phyloP scores from a whole-genome alignment of 2,888 invertebrate genomes.

The Leptogaster cylindrica region DNA sequence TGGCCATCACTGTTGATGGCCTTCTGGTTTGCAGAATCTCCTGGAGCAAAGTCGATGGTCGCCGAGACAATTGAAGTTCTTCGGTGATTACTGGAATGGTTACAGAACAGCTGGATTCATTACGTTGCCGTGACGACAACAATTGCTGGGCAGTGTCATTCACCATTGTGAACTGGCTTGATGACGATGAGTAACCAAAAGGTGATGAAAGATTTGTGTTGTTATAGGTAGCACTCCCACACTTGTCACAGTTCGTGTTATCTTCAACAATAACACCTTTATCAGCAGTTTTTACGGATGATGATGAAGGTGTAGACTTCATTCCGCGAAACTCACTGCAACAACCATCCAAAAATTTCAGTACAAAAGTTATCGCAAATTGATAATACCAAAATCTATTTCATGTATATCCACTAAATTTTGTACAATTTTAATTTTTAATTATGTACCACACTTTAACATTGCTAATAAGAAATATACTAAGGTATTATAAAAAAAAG shows the following conservation, averaged over 20 bases:
- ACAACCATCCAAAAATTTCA: too few relatives aligned
- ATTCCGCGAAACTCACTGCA: too few relatives aligned
- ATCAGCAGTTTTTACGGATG: constrained; percentile 39
- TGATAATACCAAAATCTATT: not conserved
- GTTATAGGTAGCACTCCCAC: constrained; percentile 15
- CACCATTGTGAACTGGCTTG: constrained; percentile 21
- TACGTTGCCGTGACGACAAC: constrained; percentile 46
- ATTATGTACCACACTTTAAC: too few relatives aligned
- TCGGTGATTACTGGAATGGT: constrained; percentile 49
- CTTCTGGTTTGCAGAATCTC: constrained; percentile 63
- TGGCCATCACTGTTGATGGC: constrained; percentile 70
- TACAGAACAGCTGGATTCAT: constrained; percentile 53
- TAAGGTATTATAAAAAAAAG: too few relatives aligned
- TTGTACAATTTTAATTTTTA: not conserved
- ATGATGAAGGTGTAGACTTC: constrained; percentile 40
- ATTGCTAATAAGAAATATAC: too few relatives aligned
- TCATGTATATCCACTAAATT: constrained; percentile 24
- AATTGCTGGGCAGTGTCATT: constrained; percentile 17
- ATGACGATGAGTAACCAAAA: not conserved
- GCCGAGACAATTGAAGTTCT: constrained; percentile 58
- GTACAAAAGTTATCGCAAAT: not conserved
- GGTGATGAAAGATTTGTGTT: constrained; percentile 35
- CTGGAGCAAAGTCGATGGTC: constrained; percentile 60
- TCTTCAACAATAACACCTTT: not conserved
- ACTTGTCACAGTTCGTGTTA: constrained; percentile 21